Evolutionary conservation across 2,888 invertebrate genomes (phyloP).

Genomic region (Drosophila sordidapex): DNA sequence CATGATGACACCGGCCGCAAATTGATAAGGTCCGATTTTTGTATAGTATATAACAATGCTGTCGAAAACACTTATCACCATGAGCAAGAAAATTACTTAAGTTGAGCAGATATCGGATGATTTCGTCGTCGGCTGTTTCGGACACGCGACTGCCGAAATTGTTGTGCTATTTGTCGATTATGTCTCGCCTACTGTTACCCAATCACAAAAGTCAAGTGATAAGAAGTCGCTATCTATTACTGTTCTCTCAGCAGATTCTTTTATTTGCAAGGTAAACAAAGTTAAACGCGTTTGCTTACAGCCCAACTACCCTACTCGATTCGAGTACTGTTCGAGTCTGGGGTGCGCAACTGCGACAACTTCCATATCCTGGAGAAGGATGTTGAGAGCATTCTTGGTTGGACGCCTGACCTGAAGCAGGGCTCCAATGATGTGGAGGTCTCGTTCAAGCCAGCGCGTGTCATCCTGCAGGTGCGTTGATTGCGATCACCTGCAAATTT

Average conservation of each 20-base stretch:
- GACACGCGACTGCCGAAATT: slow-evolving; percentile 5
- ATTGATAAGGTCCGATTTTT: slow-evolving; percentile 46
- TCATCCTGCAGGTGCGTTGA: slow-evolving; percentile 93
- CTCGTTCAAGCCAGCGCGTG: slow-evolving; percentile 97
- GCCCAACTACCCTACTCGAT: slow-evolving; percentile 96
- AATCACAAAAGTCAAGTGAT: slow-evolving; percentile 24
- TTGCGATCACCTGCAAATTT: background rate
- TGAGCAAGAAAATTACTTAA: slow-evolving; percentile 21
- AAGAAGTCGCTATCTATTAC: slow-evolving; percentile 21
- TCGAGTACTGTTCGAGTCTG: slow-evolving; percentile 96
- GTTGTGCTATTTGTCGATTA: background rate
- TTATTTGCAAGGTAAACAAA: slow-evolving; percentile 1
- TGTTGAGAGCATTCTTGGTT: slow-evolving; percentile 94
- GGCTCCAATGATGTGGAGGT: slow-evolving; percentile 91
- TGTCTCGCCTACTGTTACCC: slow-evolving; percentile 1
- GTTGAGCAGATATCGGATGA: slow-evolving; percentile 52
- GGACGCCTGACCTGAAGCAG: slow-evolving; percentile 87
- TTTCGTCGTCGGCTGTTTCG: slow-evolving; percentile 44
- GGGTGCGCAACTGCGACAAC: slow-evolving; percentile 97
- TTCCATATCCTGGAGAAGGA: slow-evolving; percentile 95
- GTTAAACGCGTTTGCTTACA: slow-evolving; percentile 75
- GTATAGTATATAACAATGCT: slow-evolving; percentile 9
- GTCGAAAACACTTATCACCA: slow-evolving; percentile 53
- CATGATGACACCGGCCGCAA: slow-evolving; percentile 15
- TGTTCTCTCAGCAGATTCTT: slow-evolving; percentile 1